Percentiles rank a stretch among this genome's conserved stretches.
Evolutionary conservation across 2,797 vertebrate genomes (phyloP).

Genomic region (Tolypeutes matacus): DNA sequence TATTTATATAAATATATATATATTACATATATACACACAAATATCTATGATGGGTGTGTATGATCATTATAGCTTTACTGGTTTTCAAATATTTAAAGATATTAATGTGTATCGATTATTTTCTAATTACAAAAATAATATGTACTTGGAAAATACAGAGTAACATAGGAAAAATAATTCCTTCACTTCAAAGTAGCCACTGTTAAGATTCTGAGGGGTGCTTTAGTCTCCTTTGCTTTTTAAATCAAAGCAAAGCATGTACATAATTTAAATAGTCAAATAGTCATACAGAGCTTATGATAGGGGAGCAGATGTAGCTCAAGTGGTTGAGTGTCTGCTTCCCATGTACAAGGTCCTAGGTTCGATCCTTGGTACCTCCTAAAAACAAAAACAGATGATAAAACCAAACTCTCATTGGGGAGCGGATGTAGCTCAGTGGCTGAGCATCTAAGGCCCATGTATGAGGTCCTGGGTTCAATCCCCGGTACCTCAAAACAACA

Average conservation of each 20-base stretch:
- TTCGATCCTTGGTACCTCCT: no score
- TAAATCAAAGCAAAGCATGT: slow-evolving; percentile 12
- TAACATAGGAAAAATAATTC: background rate
- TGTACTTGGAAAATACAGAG: background rate
- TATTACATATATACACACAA: background rate
- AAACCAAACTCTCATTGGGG: no score
- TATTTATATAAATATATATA: no score
- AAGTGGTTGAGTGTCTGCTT: no score
- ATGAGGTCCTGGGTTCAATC: no score
- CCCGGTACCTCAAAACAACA: no score
- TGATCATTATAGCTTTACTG: background rate
- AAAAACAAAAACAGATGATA: no score
- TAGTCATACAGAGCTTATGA: background rate
- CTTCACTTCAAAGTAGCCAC: slow-evolving; percentile 2
- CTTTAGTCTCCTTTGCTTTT: background rate
- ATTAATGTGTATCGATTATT: background rate
- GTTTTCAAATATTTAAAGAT: background rate
- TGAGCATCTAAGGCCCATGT: no score
- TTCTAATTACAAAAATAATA: slow-evolving; percentile 16
- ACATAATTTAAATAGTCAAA: slow-evolving; percentile 39
- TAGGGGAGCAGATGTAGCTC: no score
- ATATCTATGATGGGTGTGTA: background rate
- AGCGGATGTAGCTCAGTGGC: no score
- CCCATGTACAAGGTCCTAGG: no score
- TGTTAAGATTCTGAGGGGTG: background rate